Conservation (phyloP, 2,113 vertebrate species). For the Athene noctua region DNA sequence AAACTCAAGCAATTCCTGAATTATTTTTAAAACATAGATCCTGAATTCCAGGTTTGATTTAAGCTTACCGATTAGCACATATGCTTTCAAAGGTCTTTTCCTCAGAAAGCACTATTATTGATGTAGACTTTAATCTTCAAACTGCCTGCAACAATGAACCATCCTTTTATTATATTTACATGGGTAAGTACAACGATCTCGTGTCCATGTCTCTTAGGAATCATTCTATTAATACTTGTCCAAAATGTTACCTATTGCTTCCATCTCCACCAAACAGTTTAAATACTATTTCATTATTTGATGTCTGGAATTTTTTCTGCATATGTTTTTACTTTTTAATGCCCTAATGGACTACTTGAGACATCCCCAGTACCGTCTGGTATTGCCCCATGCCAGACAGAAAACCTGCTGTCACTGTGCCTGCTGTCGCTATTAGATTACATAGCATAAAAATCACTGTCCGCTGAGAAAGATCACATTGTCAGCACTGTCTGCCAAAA, state of each 20-base stretch:
- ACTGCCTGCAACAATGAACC: neutral
- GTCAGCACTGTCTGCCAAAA: conserved; percentile 35
- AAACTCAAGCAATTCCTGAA: neutral
- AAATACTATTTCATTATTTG: neutral
- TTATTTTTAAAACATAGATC: neutral
- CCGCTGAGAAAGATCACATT: conserved; percentile 2
- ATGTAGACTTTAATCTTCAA: neutral
- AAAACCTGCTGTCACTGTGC: neutral
- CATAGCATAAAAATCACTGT: conserved; percentile 41
- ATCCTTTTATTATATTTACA: neutral
- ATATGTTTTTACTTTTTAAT: neutral
- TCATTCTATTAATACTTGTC: neutral
- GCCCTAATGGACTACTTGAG: neutral
- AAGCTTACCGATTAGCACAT: neutral
- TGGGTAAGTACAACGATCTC: neutral
- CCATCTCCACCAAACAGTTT: neutral
- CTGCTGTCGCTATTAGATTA: conserved; percentile 10
- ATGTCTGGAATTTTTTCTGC: neutral
- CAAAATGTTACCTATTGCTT: neutral
- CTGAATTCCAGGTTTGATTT: neutral
- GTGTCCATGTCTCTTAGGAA: neutral
- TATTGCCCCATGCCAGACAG: neutral
- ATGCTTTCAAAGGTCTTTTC: neutral
- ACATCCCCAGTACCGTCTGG: neutral
- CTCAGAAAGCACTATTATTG: neutral